phyloP scores from a whole-genome alignment of 2,797 vertebrate genomes.

The Melanotaenia parkinsoni region DNA sequence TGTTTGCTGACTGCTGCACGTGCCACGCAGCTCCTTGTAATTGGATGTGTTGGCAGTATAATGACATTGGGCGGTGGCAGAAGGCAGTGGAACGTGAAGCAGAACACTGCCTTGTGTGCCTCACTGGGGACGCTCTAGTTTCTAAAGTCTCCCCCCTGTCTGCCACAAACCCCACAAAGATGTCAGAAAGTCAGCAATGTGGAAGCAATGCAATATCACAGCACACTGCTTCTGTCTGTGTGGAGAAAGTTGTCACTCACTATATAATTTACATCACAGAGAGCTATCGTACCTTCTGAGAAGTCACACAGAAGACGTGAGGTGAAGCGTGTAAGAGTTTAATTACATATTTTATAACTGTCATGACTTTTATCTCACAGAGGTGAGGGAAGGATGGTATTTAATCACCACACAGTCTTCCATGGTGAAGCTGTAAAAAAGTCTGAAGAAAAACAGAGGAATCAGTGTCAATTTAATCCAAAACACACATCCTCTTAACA shows the following conservation, averaged over 20 bases:
- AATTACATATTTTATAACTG: slow-evolving; percentile 71
- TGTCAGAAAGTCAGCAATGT: slow-evolving; percentile 75
- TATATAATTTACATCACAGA: slow-evolving; percentile 74
- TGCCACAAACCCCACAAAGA: slow-evolving; percentile 61
- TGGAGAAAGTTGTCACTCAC: slow-evolving; percentile 68
- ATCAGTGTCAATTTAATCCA: slow-evolving; percentile 79
- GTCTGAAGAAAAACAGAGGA: slow-evolving; percentile 77
- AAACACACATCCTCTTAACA: slow-evolving; percentile 80
- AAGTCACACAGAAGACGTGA: slow-evolving; percentile 33
- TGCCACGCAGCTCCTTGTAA: slow-evolving; percentile 69
- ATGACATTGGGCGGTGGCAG: slow-evolving; percentile 71
- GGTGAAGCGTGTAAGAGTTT: slow-evolving; percentile 52
- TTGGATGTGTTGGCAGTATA: slow-evolving; percentile 76
- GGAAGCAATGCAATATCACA: slow-evolving; percentile 77
- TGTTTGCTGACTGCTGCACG: slow-evolving; percentile 47
- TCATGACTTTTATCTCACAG: slow-evolving; percentile 50
- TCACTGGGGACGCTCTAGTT: slow-evolving; percentile 51
- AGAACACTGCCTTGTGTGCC: slow-evolving; percentile 49
- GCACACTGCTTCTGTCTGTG: slow-evolving; percentile 55
- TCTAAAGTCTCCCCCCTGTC: slow-evolving; percentile 51
- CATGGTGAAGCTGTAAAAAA: slow-evolving; percentile 57
- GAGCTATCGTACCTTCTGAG: slow-evolving; percentile 56
- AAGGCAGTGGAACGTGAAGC: slow-evolving; percentile 70
- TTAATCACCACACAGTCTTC: slow-evolving; percentile 64
- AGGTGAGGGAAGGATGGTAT: slow-evolving; percentile 54